Conservation (phyloP, 2,888 invertebrate genomes). For the Thecophora atra region DNA sequence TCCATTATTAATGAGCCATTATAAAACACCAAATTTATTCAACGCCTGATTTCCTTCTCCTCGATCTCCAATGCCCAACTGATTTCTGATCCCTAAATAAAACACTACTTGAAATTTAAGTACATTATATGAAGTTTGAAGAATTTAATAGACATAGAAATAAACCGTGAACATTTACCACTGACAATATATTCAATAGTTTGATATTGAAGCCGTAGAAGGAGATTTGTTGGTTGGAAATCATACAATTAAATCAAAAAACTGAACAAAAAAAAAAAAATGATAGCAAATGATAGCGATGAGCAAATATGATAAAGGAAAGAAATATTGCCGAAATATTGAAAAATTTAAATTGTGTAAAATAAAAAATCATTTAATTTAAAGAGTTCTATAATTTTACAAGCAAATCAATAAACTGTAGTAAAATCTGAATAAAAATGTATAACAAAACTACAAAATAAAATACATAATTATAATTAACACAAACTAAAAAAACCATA, state of each 20-base stretch:
- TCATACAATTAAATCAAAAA: constrained; percentile 36
- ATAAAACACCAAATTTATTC: too few species aligned
- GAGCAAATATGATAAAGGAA: constrained; percentile 38
- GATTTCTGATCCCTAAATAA: neutral
- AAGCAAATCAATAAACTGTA: too few species aligned
- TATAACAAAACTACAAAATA: too few species aligned
- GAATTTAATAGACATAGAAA: neutral
- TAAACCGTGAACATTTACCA: neutral
- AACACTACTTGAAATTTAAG: constrained; percentile 16
- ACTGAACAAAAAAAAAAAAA: constrained; percentile 36
- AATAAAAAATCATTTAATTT: too few species aligned
- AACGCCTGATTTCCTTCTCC: too few species aligned
- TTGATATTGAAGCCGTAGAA: constrained; percentile 6
- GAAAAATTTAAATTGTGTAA: too few species aligned
- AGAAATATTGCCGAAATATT: constrained; percentile 34
- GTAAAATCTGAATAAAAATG: too few species aligned
- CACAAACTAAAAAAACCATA: too few species aligned
- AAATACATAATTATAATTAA: too few species aligned
- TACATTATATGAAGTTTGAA: constrained; percentile 10
- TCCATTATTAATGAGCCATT: too few species aligned
- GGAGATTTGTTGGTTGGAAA: neutral
- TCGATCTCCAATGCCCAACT: neutral
- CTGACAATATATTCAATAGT: constrained; percentile 3
- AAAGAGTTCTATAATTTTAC: too few species aligned
- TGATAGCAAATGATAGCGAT: constrained; percentile 12